Conservation (phyloP, 2,113 vertebrate species). For the Melanostigma gelatinosum region DNA sequence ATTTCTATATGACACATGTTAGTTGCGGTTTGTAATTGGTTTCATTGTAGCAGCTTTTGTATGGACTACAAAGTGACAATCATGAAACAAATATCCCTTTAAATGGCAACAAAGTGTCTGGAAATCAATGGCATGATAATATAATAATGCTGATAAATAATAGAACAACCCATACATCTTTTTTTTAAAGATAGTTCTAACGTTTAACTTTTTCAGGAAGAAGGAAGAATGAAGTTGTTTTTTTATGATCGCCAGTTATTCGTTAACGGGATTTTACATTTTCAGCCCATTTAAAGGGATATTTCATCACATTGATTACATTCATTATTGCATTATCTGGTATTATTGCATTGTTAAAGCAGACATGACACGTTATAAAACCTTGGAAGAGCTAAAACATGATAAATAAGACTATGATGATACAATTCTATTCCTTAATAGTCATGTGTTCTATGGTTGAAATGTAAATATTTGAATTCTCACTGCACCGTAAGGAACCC, state of each 20-base stretch:
- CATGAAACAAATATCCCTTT: slow-evolving; percentile 31
- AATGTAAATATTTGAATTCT: not conserved
- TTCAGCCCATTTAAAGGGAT: slow-evolving; percentile 46
- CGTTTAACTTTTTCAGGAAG: not conserved
- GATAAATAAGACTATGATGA: not conserved
- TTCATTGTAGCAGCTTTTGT: slow-evolving; percentile 50
- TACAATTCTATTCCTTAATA: not conserved
- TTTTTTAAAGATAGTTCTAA: not conserved
- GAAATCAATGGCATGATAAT: not conserved
- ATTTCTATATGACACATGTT: not conserved
- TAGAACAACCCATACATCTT: not conserved
- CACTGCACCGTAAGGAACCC: not conserved
- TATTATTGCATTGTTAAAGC: slow-evolving; percentile 19
- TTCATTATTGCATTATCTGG: slow-evolving; percentile 18
- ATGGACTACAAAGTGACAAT: slow-evolving; percentile 10
- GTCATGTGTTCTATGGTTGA: not conserved
- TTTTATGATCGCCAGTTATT: not conserved
- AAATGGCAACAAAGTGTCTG: not conserved
- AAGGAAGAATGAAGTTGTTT: not conserved
- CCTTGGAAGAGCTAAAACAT: not conserved
- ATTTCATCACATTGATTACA: slow-evolving; percentile 28
- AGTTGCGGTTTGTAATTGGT: slow-evolving; percentile 5
- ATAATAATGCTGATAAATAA: slow-evolving; percentile 16
- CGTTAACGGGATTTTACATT: not conserved
- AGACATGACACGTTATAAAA: slow-evolving; percentile 1